A percentile compares a stretch with the other conserved stretches of the same genome.
These are phyloP conservation scores for Malthinus seriepunctatus DNA, from an alignment of 2,888 invertebrate species.

Conservation along the genomic window DNA sequence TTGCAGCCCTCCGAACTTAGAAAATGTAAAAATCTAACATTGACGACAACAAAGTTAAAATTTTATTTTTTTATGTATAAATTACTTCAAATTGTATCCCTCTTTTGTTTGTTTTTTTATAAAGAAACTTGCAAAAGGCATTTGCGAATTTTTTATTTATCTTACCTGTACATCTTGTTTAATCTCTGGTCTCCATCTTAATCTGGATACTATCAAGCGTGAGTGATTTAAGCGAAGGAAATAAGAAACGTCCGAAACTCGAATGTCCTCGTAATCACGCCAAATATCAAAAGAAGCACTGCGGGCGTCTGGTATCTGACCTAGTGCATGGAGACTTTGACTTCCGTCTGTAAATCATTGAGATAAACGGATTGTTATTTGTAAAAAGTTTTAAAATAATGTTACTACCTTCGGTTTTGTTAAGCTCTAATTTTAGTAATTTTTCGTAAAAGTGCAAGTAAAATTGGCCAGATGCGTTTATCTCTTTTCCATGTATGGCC, in stretches of 20 bases:
- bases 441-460: slow-evolving; percentile 62
- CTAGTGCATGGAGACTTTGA: slow-evolving; percentile 72
- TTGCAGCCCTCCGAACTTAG: too few species aligned
- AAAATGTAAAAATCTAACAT: too few species aligned
- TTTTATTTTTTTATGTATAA: too few species aligned
- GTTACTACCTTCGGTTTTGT: slow-evolving; percentile 65
- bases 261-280: slow-evolving; percentile 81
- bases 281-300: slow-evolving; percentile 77
- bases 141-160: neutral
- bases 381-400: slow-evolving; percentile 33
- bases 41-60: too few species aligned
- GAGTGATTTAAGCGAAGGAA: slow-evolving; percentile 84
- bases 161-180: slow-evolving; percentile 62
- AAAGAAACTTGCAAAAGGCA: neutral
- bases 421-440: slow-evolving; percentile 66
- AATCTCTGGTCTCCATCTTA: slow-evolving; percentile 79
- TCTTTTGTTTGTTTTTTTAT: too few species aligned
- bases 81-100: too few species aligned
- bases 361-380: slow-evolving; percentile 27
- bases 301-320: slow-evolving; percentile 75
- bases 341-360: slow-evolving; percentile 59
- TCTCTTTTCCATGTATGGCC: slow-evolving; percentile 59
- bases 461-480: slow-evolving; percentile 64
- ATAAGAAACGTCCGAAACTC: slow-evolving; percentile 76
- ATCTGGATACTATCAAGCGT: slow-evolving; percentile 75